Evolutionary conservation across 1,140 invertebrate genomes (phyloP).

Genomic region (Psix sp.): DNA sequence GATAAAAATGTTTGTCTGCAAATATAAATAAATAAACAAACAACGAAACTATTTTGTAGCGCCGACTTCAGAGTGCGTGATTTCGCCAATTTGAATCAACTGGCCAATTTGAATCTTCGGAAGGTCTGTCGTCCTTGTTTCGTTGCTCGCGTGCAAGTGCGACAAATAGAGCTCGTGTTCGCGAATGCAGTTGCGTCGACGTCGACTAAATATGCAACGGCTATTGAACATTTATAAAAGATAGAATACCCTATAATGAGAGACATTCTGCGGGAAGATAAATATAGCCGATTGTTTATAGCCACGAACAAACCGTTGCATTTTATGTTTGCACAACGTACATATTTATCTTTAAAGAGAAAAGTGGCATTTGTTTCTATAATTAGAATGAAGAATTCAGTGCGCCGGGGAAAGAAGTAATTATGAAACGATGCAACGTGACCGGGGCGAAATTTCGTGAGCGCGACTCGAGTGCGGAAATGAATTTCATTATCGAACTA

Average conservation of each 20-base stretch:
- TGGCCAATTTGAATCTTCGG: no score
- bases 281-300: slow-evolving; percentile 59
- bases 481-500: slow-evolving; percentile 32
- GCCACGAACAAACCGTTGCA: slow-evolving; percentile 41
- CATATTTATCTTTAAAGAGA: slow-evolving; percentile 46
- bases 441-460: slow-evolving; percentile 19
- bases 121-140: no score
- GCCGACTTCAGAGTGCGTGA: no score
- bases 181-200: slow-evolving; percentile 17
- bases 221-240: slow-evolving; percentile 54
- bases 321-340: slow-evolving; percentile 40
- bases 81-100: no score
- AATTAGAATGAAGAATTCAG: slow-evolving; percentile 53
- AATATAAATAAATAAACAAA: no score
- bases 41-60: no score
- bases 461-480: slow-evolving; percentile 9
- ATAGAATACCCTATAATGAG: slow-evolving; percentile 43
- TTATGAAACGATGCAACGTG: slow-evolving; percentile 51
- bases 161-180: no score
- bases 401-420: slow-evolving; percentile 41
- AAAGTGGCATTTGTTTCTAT: slow-evolving; percentile 48
- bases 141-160: no score
- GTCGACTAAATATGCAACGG: slow-evolving; percentile 33
- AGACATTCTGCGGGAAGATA: slow-evolving; percentile 38
- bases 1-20: no score